Percentiles rank a stretch among this genome's conserved stretches.
phyloP scores from a whole-genome alignment of 2,113 vertebrate species.

The Hemiprocne comata region DNA sequence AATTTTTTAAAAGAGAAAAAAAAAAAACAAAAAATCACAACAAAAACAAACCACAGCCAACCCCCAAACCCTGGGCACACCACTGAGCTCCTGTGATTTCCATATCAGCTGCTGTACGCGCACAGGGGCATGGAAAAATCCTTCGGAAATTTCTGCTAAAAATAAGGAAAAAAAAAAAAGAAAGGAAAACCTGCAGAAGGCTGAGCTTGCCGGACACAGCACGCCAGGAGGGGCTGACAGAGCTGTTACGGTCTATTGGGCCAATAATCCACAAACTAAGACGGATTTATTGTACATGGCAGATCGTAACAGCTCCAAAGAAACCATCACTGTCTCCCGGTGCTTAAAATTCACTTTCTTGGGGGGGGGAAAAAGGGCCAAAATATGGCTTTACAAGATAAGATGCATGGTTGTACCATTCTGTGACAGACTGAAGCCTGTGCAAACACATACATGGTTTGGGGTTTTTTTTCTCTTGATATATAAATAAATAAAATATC shows the following conservation, averaged over 20 bases:
- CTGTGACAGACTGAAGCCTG: slow-evolving; percentile 41
- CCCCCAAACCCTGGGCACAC: neutral
- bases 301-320: slow-evolving; percentile 68
- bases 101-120: slow-evolving; percentile 18
- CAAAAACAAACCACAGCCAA: rapidly evolving
- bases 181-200: slow-evolving; percentile 27
- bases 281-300: slow-evolving; percentile 71
- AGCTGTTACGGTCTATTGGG: slow-evolving; percentile 67
- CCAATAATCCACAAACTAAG: slow-evolving; percentile 72
- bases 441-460: neutral
- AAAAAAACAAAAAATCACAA: neutral
- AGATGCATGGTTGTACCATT: slow-evolving; percentile 31
- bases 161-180: neutral
- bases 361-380: slow-evolving; percentile 12
- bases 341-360: slow-evolving; percentile 68
- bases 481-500: slow-evolving; percentile 65
- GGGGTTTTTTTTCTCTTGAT: neutral
- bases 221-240: slow-evolving; percentile 64
- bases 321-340: slow-evolving; percentile 60
- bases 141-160: slow-evolving; percentile 40
- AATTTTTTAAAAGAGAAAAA: neutral
- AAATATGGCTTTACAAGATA: slow-evolving; percentile 65
- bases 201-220: slow-evolving; percentile 44
- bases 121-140: slow-evolving; percentile 23
- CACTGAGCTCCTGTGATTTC: slow-evolving; percentile 10